Evolutionary conservation across 2,888 invertebrate genomes (phyloP).

Genomic region (Plutella xylostella): DNA sequence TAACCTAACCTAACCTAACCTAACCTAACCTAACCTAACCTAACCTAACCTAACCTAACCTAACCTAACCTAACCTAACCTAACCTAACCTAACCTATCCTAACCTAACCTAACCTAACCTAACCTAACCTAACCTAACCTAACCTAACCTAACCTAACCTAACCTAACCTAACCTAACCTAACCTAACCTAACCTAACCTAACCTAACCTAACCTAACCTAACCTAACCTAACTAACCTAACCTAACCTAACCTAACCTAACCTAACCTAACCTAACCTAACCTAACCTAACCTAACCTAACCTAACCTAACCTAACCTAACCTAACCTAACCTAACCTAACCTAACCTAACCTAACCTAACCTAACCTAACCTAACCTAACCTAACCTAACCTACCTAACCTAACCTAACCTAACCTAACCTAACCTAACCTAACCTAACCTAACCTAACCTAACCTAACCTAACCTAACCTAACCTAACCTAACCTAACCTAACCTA

Average conservation of each 20-base stretch:
- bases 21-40: constrained; percentile 14
- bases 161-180: constrained; percentile 14
- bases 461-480: constrained; percentile 10
- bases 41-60: constrained; percentile 14
- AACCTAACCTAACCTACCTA: constrained; percentile 14
- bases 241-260: constrained; percentile 13
- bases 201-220: constrained; percentile 16
- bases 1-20: constrained; percentile 11
- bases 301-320: constrained; percentile 6
- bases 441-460: constrained; percentile 9
- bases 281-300: constrained; percentile 9
- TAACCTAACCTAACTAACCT: constrained; percentile 13
- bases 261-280: constrained; percentile 10
- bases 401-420: constrained; percentile 14
- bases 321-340: constrained; percentile 10
- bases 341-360: constrained; percentile 13
- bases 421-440: constrained; percentile 11
- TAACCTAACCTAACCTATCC: constrained; percentile 14
- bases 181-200: constrained; percentile 15
- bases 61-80: constrained; percentile 14
- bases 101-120: constrained; percentile 14
- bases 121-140: constrained; percentile 14
- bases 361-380: constrained; percentile 14
- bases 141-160: constrained; percentile 14
- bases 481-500: constrained; percentile 12